Evolutionary conservation across 2,113 vertebrate genomes (phyloP), one percentile per base, ranked within the genome.

Genomic region (Pseudopipra pipra): DNA sequence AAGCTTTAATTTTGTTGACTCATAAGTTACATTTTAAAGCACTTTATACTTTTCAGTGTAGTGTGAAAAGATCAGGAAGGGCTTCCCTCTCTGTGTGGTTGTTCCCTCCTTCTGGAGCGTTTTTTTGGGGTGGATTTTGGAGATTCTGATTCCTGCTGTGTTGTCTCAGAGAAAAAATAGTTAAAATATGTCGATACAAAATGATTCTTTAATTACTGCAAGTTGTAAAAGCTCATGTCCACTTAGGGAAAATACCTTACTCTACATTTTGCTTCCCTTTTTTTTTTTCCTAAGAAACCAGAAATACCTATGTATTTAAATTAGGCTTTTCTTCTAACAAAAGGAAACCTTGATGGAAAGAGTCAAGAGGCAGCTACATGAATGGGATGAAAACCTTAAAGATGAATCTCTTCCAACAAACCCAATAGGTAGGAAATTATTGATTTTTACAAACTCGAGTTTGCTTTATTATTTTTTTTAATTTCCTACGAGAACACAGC

Each of bases 351-450:
- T 99, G 89, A 99, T 99, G 99, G 99, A 98, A 95, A 98, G 99
- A 98, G 99, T 99, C 94, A 99, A 99, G 97, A 98, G 98, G 91
- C 99, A 99, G 94, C 98, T 99, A 33, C 99, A 98, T 3, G 99
- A 99, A 87, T 99, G 99, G 99, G 99, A 99, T 74, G 99, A 99
- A 98, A 99, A 99, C 88, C 98, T 99, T 27, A 99, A 99, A 93
- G 99, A 99, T n/a, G 99, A 99, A 80, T 99, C 99, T 35, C 99
- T 99, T 75, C 99, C 99, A 27, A 97, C 98, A 51, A 99, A 99
- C 86, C 99, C 99, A 89, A 95, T 99, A 98, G 99, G 99, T 99
- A 98, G 11, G 89, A 62, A 44, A 5, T 49, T 46, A 4, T 43
- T 70, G 28, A 51, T 20, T 8, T 8, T n/a, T 30, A 43, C 5